Evolutionary conservation across 1,140 invertebrate species (phyloP).

Genomic region (Trinorchestia longiramus): DNA sequence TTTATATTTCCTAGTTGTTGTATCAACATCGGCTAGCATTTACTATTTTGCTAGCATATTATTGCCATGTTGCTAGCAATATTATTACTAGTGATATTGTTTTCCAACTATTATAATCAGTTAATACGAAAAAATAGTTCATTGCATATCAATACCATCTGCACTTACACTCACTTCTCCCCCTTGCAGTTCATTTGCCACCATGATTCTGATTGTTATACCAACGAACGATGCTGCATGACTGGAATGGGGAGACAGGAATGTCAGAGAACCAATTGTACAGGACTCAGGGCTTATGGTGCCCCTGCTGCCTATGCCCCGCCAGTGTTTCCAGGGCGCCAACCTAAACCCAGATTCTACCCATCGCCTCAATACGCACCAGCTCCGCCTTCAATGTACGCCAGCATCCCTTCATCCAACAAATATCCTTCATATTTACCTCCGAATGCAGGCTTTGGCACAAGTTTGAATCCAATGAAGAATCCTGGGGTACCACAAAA

Average conservation of each 20-base stretch:
- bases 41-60: neutral
- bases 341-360: neutral
- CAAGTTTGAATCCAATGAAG: neutral
- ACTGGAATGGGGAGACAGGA: neutral
- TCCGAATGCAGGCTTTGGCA: neutral
- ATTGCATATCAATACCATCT: neutral
- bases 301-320: neutral
- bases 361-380: neutral
- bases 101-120: neutral
- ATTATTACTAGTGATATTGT: neutral
- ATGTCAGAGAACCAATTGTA: neutral
- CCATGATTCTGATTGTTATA: neutral
- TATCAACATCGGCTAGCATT: neutral
- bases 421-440: neutral
- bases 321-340: neutral
- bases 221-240: neutral
- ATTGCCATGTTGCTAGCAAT: no score
- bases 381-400: neutral
- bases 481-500: neutral
- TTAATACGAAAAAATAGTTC: neutral
- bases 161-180: neutral
- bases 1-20: neutral
- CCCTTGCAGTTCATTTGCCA: slow-evolving; percentile 16
- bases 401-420: neutral
- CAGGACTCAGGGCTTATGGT: neutral